Base-by-base conservation (phyloP, 1,140 invertebrate species). In the Magallana ariakensis region DNA sequence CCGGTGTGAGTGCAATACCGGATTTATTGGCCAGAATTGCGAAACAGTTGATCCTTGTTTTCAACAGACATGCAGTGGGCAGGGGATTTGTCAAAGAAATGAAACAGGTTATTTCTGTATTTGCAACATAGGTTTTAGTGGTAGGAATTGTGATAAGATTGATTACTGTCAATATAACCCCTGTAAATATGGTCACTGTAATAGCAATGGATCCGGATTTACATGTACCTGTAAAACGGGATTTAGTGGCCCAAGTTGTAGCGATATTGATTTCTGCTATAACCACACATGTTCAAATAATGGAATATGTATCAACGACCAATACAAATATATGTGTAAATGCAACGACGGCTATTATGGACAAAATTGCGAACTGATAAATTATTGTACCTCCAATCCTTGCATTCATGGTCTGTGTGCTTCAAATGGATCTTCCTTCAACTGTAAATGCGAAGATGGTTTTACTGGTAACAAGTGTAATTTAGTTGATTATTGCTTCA, bases 11-110 rank as follows among this genome's bases (percentile, higher is more conserved):
- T 99, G 99, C 95, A 98, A 98, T 16, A 95, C 96, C 22, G 99
- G 99, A 80, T 99, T 99, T 92, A 97, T 83, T 60, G 99, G 99
- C 10, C 98, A 99, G 95, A 96, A 98, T 53, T 99, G 99, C 93
- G 91, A 86, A 62, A 92, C 93, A 13, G 19, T 46, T 46, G 56
- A 85, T 60, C 22, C 57, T 15, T 84, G 82, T 22, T 56, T 16
- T 5, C 22, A 57, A 19, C 57, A 57, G 46, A n/a, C 82, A 33
- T 84, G 82, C 55, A 33, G 10, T 84, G n/a, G 26, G 19, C 55
- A 84, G 33, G 82, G 55, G 8, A 9, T 2, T 22, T 86, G 85
- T 22, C 26, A 82, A n/a, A 86, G 58, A 7, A 53, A 15, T 53
- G 80, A 53, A 2, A 55, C 22, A 19, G 9, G 15, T 16, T 56